A percentile compares a stretch with the other conserved stretches of the same genome.
These are phyloP conservation scores for Styela plicata DNA, from an alignment of 23 tunicate genomes.

Conservation along the genomic window DNA sequence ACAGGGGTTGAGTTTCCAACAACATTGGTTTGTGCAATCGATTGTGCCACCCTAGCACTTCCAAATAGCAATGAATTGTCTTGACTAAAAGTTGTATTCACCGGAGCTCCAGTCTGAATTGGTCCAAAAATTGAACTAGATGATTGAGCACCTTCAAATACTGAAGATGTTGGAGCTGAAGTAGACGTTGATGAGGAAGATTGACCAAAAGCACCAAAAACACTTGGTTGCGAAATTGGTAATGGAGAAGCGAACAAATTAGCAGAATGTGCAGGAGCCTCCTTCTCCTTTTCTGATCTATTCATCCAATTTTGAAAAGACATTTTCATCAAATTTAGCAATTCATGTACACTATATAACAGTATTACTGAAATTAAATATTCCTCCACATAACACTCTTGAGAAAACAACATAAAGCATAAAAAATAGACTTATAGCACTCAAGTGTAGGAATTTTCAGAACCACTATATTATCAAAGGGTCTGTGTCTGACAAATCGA, in stretches of 20 bases:
- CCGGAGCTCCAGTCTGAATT: background rate
- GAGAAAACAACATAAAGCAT: too few species aligned
- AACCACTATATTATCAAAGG: too few species aligned
- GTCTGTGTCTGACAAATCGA: too few species aligned
- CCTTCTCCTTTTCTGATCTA: background rate
- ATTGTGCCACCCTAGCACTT: background rate
- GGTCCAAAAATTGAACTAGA: background rate
- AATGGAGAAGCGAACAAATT: background rate
- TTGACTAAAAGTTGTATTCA: background rate
- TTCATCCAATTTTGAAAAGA: background rate
- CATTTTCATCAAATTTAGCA: background rate
- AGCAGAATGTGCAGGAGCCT: background rate
- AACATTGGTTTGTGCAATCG: background rate
- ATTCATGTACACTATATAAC: too few species aligned
- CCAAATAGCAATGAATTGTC: background rate
- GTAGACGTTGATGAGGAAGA: background rate
- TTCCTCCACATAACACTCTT: too few species aligned
- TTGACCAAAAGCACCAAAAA: background rate
- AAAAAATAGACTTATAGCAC: too few species aligned
- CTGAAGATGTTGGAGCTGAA: background rate
- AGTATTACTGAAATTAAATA: too few species aligned
- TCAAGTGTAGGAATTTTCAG: too few species aligned
- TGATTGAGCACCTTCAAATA: background rate
- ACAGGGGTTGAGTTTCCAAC: background rate
- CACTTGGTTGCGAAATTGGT: background rate